These are phyloP conservation scores for Chelmon rostratus DNA, from an alignment of 2,797 vertebrate genomes.

Conservation along the genomic window DNA sequence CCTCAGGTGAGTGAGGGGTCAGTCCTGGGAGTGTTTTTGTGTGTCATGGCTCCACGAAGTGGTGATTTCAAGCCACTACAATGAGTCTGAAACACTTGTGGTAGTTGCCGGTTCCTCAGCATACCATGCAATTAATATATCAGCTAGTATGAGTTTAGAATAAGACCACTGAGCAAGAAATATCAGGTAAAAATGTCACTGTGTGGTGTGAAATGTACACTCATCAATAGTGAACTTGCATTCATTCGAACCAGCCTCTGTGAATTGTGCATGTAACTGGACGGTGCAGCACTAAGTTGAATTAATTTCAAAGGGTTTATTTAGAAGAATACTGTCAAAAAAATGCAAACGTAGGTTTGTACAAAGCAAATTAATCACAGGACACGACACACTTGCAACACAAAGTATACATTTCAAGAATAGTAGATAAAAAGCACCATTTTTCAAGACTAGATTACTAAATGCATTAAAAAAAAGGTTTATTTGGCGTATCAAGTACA, in stretches of 20 bases:
- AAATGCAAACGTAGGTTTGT: slow-evolving; percentile 71
- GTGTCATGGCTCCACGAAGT: slow-evolving; percentile 26
- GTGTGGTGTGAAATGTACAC: neutral
- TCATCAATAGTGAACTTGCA: neutral
- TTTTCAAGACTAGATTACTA: slow-evolving; percentile 76
- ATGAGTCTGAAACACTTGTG: neutral
- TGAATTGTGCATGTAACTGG: neutral
- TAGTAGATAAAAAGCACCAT: slow-evolving; percentile 84
- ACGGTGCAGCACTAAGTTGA: neutral
- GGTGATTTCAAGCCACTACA: slow-evolving; percentile 32
- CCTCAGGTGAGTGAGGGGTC: neutral
- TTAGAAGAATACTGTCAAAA: slow-evolving; percentile 79
- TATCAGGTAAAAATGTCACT: neutral
- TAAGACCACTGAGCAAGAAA: neutral
- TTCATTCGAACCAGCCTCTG: neutral
- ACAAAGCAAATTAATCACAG: slow-evolving; percentile 78
- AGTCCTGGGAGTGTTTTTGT: neutral
- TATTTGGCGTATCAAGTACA: slow-evolving; percentile 79
- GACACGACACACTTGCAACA: slow-evolving; percentile 69
- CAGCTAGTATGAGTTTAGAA: neutral
- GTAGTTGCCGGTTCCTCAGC: neutral
- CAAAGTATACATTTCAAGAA: slow-evolving; percentile 79
- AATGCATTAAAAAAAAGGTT: slow-evolving; percentile 56
- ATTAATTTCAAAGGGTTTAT: slow-evolving; percentile 76
- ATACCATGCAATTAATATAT: neutral